Evolutionary conservation across 2,797 vertebrate species (phyloP), one percentile per base, ranked within the genome.

Genomic region (Enteromius mattozi): DNA sequence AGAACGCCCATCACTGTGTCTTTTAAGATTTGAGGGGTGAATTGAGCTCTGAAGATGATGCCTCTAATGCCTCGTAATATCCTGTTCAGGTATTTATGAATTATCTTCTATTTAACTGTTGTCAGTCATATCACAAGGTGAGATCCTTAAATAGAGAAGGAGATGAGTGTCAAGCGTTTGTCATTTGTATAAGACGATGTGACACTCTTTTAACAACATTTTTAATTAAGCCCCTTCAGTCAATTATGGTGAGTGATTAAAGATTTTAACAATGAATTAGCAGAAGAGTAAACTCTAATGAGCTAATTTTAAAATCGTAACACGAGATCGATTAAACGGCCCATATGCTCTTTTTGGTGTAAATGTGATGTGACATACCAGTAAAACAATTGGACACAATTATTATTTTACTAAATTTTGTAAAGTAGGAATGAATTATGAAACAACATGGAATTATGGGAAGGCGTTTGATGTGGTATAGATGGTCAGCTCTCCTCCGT

Each of bases 211-310:
- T 42, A 70, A 33, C 40, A 74, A 78, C 0, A 3, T 37, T 75
- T 33, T 51, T 59, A 76, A 86, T 83, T 68, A 81, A 59, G 75
- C 21, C 40, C 59, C 59, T 74, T 78, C 19, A 35, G 45, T 81
- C 72, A 49, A 69, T 84, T 77, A 71, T 45, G 19, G 63, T 21
- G 56, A 87, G 59, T 63, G 61, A 85, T 85, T 72, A 45, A 72
- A 47, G 54, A 74, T 56, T 81, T 81, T 35, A 79, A 70, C 47
- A 72, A 27, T 49, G 19, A 79, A 78, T 79, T 33, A 79, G 59
- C 47, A 71, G 40, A 72, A 78, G 59, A 30, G 17, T 72, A 65
- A 86, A 78, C 59, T 78, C 35, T 37, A 40, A 72, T 72, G 56
- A 65, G 76, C 35, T 56, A 0, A 37, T 74, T 54, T 37, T 77